These are phyloP conservation scores for Numenius arquata DNA, from an alignment of 2,113 vertebrate genomes.

Conservation along the genomic window DNA sequence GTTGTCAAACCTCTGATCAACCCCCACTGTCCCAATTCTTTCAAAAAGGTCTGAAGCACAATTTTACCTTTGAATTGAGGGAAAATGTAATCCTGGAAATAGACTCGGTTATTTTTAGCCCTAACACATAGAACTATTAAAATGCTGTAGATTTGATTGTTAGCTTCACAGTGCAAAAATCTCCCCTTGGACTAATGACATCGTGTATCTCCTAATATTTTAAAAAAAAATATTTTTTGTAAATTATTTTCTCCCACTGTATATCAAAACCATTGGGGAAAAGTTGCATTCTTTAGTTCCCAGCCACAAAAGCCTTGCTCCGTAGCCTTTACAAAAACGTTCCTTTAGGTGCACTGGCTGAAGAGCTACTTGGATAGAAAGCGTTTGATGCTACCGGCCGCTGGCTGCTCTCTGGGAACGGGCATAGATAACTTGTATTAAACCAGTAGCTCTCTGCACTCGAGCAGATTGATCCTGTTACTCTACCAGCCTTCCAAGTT, in stretches of 20 bases:
- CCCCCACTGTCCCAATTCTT: not conserved
- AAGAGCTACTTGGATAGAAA: not conserved
- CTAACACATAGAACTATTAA: constrained; percentile 26
- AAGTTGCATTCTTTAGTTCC: not conserved
- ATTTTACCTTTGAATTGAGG: constrained; percentile 53
- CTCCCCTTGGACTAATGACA: not conserved
- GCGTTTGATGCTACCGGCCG: not conserved
- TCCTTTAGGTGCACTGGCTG: constrained; percentile 15
- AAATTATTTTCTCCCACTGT: constrained; percentile 10
- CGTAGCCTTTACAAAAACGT: not conserved
- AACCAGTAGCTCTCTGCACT: constrained; percentile 5
- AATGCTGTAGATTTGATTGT: not conserved
- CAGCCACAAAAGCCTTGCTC: not conserved
- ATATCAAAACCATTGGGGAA: not conserved
- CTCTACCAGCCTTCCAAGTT: not conserved
- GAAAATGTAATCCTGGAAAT: constrained; percentile 41
- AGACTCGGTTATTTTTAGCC: constrained; percentile 62
- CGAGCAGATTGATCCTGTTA: not conserved
- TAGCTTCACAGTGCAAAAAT: not conserved
- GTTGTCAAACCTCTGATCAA: not conserved
- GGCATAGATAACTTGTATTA: not conserved
- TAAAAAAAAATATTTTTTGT: not conserved
- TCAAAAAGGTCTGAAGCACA: constrained; percentile 73
- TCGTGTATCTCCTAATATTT: constrained; percentile 1
- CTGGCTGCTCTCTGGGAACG: not conserved